These are phyloP conservation scores for Andrena bicolor DNA, from an alignment of 2,888 invertebrate species.

Conservation along the genomic window DNA sequence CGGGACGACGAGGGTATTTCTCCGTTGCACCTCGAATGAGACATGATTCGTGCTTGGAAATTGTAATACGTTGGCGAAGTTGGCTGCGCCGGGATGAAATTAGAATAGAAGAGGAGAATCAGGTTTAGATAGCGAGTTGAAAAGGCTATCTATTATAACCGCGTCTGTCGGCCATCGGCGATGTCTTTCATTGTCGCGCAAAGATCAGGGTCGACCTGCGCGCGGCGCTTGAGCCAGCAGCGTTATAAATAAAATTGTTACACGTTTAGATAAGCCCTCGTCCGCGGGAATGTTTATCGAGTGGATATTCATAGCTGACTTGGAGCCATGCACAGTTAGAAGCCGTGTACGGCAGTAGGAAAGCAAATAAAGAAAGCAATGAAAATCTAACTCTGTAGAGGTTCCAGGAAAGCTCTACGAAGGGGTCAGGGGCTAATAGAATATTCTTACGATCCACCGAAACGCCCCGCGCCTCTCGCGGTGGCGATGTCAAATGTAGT, in stretches of 20 bases:
- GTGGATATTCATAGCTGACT: constrained; percentile 6
- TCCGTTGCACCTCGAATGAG: constrained; percentile 15
- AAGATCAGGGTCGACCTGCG: constrained; percentile 39
- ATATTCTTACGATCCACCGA: background rate
- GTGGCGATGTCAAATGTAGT: background rate
- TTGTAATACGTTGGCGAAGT: background rate
- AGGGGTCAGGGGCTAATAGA: constrained; percentile 8
- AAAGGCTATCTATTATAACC: background rate
- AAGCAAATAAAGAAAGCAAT: background rate
- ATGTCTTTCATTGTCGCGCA: constrained; percentile 35
- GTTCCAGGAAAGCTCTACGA: background rate
- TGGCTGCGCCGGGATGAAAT: background rate
- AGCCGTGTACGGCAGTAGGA: background rate
- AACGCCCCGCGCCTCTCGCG: background rate
- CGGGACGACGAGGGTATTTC: constrained; percentile 1
- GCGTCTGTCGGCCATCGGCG: background rate
- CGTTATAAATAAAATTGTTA: constrained; percentile 27
- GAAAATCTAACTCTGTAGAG: background rate
- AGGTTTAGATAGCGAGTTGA: background rate
- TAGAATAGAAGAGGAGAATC: background rate
- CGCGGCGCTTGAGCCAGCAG: background rate
- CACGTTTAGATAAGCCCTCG: constrained; percentile 7
- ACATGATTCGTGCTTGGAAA: constrained; percentile 2
- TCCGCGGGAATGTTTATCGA: constrained; percentile 15
- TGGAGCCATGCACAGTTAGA: background rate